Evolutionary conservation across 2,113 vertebrate genomes (phyloP), one percentile per base, ranked within the genome.

Genomic region (Etia nguti): DNA sequence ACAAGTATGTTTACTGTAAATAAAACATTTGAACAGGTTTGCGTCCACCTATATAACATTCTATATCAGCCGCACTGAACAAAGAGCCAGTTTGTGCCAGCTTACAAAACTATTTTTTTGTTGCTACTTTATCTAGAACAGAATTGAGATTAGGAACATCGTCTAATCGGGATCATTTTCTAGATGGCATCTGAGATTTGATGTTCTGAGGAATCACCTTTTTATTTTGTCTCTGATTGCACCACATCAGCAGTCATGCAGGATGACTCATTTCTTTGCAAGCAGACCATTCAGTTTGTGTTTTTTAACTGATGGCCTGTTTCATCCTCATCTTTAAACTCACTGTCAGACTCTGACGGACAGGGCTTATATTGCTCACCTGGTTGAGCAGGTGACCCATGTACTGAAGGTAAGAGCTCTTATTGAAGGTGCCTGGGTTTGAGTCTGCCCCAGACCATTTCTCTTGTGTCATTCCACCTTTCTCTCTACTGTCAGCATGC

Each of bases 1-100:
- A 70, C 36, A 43, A 70, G 5, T 70, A 70, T 41, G n/a, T 36
- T 62, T 62, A 62, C 34, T 22, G 22, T 68, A 36, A 68, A 68
- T 41, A 41, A 15, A 68, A 41, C 31, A 62, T 62, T 18, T 36
- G 59, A 12, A 70, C 12, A 70, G 62, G 12, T 70, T 70, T 22
- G 3, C 7, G 2, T 70, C 36, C n/a, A 1, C 62, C n/a, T 43
- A 70, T 70, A 41, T 70, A 70, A 70, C 12, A 46, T 46, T 4
- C 31, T 65, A 18, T 65, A 13, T 41, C n/a, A 68, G 36, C 36
- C 0, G 0, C 36, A 24, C 65, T 43, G 20, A 38, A 13, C 20
- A 65, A 22, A 65, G 20, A 38, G 10, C 10, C 34, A 8, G 62
- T 10, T 43, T 43, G 65, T 24, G 65, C 8, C n/a, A 70, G 36